Conservation (phyloP, 2,888 invertebrate species). For the Vesta saturnalis region DNA sequence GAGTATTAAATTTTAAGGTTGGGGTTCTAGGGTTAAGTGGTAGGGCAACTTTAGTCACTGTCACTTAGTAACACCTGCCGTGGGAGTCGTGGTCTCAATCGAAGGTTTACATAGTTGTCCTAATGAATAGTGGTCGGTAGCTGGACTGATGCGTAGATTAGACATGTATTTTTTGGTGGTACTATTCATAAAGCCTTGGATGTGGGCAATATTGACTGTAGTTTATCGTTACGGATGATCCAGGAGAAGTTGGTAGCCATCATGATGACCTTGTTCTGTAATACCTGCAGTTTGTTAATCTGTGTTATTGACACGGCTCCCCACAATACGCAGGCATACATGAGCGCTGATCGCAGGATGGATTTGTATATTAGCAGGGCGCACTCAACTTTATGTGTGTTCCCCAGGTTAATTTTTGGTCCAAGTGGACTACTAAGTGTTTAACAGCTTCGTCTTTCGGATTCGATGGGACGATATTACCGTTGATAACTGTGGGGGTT, state of each 20-base stretch:
- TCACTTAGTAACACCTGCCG: not conserved
- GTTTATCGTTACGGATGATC: not conserved
- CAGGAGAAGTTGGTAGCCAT: not conserved
- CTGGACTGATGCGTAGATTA: not conserved
- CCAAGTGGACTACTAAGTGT: no score
- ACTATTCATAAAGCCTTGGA: not conserved
- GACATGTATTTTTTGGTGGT: not conserved
- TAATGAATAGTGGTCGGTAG: not conserved
- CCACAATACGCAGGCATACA: slow-evolving; percentile 7
- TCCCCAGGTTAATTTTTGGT: no score
- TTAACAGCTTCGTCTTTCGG: no score
- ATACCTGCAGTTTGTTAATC: not conserved
- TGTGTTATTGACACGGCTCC: not conserved
- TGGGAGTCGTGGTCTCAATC: not conserved
- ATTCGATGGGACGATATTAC: no score
- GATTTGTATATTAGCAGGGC: not conserved
- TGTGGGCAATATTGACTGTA: not conserved
- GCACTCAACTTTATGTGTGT: no score
- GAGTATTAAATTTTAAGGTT: no score
- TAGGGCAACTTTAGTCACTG: not conserved
- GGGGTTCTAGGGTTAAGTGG: not conserved
- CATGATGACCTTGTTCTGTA: not conserved
- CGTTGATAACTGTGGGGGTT: no score
- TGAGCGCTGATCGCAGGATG: slow-evolving; percentile 4
- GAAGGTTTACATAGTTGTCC: not conserved